Evolutionary conservation across 2,797 vertebrate genomes (phyloP).

Genomic region (Phrynocephalus guinanensis): DNA sequence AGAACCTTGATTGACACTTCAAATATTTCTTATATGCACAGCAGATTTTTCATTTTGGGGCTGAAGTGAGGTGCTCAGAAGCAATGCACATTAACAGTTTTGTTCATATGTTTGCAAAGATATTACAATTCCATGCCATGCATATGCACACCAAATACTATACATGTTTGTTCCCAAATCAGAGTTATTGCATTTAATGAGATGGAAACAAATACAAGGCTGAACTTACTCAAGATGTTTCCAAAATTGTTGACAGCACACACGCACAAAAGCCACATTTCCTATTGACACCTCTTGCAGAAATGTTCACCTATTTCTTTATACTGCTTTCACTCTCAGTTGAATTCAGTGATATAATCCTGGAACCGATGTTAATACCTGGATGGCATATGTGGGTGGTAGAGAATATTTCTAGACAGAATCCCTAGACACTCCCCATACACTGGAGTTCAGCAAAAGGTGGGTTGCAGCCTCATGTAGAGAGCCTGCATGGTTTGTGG

Average conservation of each 20-base stretch:
- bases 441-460: too few species aligned
- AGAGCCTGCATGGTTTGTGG: too few species aligned
- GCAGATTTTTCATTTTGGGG: slow-evolving; percentile 20
- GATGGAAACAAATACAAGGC: neutral
- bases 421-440: too few species aligned
- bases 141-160: neutral
- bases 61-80: slow-evolving; percentile 36
- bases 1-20: slow-evolving; percentile 55
- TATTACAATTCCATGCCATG: neutral
- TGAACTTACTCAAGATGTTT: neutral
- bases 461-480: too few species aligned
- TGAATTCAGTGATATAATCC: too few species aligned
- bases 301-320: neutral
- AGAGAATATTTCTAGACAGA: too few species aligned
- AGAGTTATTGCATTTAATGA: neutral
- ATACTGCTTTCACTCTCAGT: neutral
- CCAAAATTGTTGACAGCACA: neutral
- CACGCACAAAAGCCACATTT: neutral
- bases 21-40: slow-evolving; percentile 47
- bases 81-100: slow-evolving; percentile 26
- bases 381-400: too few species aligned
- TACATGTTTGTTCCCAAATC: neutral
- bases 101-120: slow-evolving; percentile 4
- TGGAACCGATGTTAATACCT: too few species aligned
- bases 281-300: neutral